Evolutionary conservation across 1,140 invertebrate genomes (phyloP), one percentile per base, ranked within the genome.

Genomic region (Drosophila orosa): DNA sequence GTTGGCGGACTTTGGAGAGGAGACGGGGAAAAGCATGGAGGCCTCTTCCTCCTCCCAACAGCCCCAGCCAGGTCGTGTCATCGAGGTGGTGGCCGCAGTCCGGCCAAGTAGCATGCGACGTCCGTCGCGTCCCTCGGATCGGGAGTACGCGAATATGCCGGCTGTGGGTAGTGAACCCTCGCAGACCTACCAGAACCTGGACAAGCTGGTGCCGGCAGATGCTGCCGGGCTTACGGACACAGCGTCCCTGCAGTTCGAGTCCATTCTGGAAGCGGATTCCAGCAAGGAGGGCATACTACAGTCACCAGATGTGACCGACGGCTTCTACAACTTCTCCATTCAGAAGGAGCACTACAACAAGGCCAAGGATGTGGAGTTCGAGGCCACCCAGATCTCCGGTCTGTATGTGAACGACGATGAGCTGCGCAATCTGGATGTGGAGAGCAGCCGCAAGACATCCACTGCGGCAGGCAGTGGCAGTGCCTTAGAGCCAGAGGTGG

Each of bases 1-100:
- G 71, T 93, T 95, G 80, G 92, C 92, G 3, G 92, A 92, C 4
- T 92, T 91, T 3, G 29, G 72, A 1, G 85, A 91, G 33, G 75
- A 69, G 2, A 24, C 47, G 27, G 47, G 17, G 1, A 57, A 33
- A 6, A 27, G 15, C 44, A 44, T 37, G 3, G 50, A 76, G 29
- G 2, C 17, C 10, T 13, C 48, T 7, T 24, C 48, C n/a, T 33
- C 55, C 24, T 15, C 40, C 2, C 60, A 71, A 1, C 65, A 68
- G 35, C 29, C 44, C 2, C 71, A 63, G 3, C 35, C 68, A 31
- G 44, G 55, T 0, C 42, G 68, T 6, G 63, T 74, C 57, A 80
- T 89, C 58, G 84, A 89, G 33, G 84, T 89, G 40, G 85, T 81
- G 22, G 83, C 77, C n/a, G 83, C 78, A 0, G 74, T 87, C 35